These are phyloP conservation scores for Synergus gifuensis DNA, from an alignment of 2,888 invertebrate species.

Conservation along the genomic window DNA sequence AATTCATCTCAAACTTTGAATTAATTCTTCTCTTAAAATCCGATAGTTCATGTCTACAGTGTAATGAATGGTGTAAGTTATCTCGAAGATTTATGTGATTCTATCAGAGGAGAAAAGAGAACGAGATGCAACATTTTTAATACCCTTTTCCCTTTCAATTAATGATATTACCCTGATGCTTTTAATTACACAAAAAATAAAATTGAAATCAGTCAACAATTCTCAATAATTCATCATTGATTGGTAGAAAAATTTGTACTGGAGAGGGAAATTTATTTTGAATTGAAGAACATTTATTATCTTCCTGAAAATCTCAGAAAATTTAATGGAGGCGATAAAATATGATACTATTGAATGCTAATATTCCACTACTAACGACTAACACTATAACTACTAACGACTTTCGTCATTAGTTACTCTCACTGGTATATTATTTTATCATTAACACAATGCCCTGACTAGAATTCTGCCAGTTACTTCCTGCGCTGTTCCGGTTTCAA, in stretches of 20 bases:
- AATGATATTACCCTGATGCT: background rate
- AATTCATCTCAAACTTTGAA: background rate
- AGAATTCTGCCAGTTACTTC: background rate
- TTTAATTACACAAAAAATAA: too few species aligned
- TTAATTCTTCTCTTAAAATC: background rate
- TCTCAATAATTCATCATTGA: too few species aligned
- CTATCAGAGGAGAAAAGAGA: background rate
- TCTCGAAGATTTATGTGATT: background rate
- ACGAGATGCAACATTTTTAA: background rate
- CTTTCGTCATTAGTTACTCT: conserved; percentile 3
- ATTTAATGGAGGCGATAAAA: background rate
- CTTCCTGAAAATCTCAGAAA: too few species aligned
- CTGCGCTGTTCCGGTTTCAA: background rate
- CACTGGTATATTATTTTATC: conserved; percentile 6
- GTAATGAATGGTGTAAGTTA: background rate
- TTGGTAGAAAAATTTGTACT: too few species aligned
- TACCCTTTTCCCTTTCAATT: background rate
- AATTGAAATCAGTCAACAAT: too few species aligned
- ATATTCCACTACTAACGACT: background rate
- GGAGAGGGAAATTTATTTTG: too few species aligned
- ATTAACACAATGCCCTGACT: background rate
- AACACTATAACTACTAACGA: background rate
- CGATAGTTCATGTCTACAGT: background rate
- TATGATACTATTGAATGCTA: background rate
- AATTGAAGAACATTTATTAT: too few species aligned